Conservation (phyloP, 2,888 invertebrate genomes). For the Parnassius smintheus region DNA sequence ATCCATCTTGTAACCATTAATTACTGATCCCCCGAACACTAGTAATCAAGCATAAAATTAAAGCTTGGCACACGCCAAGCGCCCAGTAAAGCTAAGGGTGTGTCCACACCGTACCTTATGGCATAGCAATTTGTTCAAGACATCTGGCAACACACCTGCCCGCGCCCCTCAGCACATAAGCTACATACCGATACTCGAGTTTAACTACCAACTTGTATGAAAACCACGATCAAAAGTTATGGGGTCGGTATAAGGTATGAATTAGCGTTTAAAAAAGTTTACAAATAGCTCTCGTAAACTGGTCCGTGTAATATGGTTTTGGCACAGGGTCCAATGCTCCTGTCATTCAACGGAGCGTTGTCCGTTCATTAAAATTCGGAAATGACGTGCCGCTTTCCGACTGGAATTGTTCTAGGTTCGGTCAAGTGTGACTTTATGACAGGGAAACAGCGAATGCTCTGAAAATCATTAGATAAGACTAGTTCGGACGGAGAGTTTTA, state of each 20-base stretch:
- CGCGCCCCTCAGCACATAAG: slow-evolving; percentile 48
- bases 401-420: slow-evolving; percentile 60
- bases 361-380: slow-evolving; percentile 65
- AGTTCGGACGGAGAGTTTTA: slow-evolving; percentile 45
- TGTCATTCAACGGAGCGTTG: slow-evolving; percentile 61
- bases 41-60: slow-evolving; percentile 81
- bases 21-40: slow-evolving; percentile 64
- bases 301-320: slow-evolving; percentile 61
- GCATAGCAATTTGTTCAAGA: slow-evolving; percentile 78
- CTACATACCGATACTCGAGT: slow-evolving; percentile 57
- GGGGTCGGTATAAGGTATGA: slow-evolving; percentile 40
- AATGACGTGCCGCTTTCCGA: slow-evolving; percentile 73
- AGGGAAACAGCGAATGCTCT: slow-evolving; percentile 47
- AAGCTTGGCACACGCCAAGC: slow-evolving; percentile 79
- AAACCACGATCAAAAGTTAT: slow-evolving; percentile 30
- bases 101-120: slow-evolving; percentile 75
- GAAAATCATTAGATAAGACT: slow-evolving; percentile 49
- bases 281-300: slow-evolving; percentile 31
- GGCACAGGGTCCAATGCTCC: slow-evolving; percentile 70
- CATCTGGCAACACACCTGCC: slow-evolving; percentile 80
- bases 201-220: slow-evolving; percentile 27
- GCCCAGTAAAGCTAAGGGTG: slow-evolving; percentile 68
- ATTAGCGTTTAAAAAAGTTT: slow-evolving; percentile 27
- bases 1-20: slow-evolving; percentile 72
- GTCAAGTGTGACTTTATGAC: slow-evolving; percentile 64